Evolutionary conservation across 1,140 invertebrate genomes (phyloP).

Genomic region (Pseudomyrmex gracilis): DNA sequence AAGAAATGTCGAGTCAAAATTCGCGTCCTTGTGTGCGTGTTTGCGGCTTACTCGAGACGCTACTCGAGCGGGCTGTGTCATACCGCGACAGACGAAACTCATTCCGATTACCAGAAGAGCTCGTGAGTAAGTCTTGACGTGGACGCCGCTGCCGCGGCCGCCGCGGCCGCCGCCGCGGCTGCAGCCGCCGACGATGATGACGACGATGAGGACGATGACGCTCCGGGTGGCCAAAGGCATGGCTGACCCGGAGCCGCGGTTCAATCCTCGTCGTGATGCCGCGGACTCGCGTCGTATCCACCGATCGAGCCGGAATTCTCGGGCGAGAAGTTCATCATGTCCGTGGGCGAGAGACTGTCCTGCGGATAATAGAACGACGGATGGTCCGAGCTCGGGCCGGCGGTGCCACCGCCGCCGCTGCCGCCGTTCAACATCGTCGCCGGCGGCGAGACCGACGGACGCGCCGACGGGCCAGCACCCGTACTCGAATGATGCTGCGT

Average conservation of each 20-base stretch:
- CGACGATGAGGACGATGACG: slow-evolving; percentile 70
- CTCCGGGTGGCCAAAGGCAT: slow-evolving; percentile 84
- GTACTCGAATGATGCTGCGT: slow-evolving; percentile 79
- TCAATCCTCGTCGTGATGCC: slow-evolving; percentile 88
- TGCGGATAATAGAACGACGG: slow-evolving; percentile 86
- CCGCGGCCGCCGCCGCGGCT: slow-evolving; percentile 47
- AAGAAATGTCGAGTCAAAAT: not conserved
- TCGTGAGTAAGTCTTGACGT: slow-evolving; percentile 78
- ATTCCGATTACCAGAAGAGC: slow-evolving; percentile 81
- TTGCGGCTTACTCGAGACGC: not conserved
- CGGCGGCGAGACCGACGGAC: slow-evolving; percentile 87
- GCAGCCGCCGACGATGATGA: slow-evolving; percentile 38
- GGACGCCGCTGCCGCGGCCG: slow-evolving; percentile 44
- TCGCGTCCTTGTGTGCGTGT: not conserved
- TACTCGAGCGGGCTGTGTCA: not conserved
- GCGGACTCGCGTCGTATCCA: slow-evolving; percentile 87
- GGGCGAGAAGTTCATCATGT: slow-evolving; percentile 86
- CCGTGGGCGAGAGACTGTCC: slow-evolving; percentile 86
- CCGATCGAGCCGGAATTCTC: slow-evolving; percentile 85
- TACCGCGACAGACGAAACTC: slow-evolving; percentile 9
- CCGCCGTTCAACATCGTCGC: slow-evolving; percentile 85
- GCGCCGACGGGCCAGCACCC: slow-evolving; percentile 80
- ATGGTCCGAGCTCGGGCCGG: slow-evolving; percentile 86
- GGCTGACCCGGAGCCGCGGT: slow-evolving; percentile 86
- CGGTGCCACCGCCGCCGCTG: slow-evolving; percentile 74